phyloP scores from a whole-genome alignment of 2,888 invertebrate species.

The Taenaris catops region DNA sequence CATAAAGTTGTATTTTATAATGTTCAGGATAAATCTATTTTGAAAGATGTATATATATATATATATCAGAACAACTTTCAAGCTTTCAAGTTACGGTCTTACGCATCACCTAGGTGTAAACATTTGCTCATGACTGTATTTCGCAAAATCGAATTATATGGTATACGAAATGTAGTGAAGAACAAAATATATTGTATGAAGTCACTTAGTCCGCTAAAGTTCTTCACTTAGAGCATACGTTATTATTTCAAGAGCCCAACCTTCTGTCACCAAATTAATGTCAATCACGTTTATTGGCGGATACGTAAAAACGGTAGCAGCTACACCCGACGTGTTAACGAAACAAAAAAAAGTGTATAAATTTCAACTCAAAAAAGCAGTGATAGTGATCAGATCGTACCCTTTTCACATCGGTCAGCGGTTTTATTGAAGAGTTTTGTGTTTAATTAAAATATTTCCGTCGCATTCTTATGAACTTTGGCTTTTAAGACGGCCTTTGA shows the following conservation, averaged over 20 bases:
- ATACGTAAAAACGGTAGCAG: conserved; percentile 65
- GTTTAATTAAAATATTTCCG: conserved; percentile 31
- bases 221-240: no score
- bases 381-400: conserved; percentile 50
- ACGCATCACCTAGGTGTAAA: no score
- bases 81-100: no score
- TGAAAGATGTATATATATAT: no score
- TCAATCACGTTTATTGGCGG: conserved; percentile 69
- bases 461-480: conserved; percentile 40
- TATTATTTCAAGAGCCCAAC: neutral
- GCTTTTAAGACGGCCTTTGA: conserved; percentile 30
- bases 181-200: no score
- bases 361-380: conserved; percentile 43
- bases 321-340: conserved; percentile 38
- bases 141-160: no score
- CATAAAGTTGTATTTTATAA: no score
- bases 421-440: conserved; percentile 63
- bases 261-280: conserved; percentile 46
- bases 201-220: no score
- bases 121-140: no score
- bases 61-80: no score
- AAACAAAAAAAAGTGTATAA: conserved; percentile 36
- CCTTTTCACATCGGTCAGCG: conserved; percentile 54
- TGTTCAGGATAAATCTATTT: no score
- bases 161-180: no score